Percentiles rank a stretch among this genome's conserved stretches.
Evolutionary conservation across 2,797 vertebrate genomes (phyloP).

Genomic region (Gorsachius magnificus): DNA sequence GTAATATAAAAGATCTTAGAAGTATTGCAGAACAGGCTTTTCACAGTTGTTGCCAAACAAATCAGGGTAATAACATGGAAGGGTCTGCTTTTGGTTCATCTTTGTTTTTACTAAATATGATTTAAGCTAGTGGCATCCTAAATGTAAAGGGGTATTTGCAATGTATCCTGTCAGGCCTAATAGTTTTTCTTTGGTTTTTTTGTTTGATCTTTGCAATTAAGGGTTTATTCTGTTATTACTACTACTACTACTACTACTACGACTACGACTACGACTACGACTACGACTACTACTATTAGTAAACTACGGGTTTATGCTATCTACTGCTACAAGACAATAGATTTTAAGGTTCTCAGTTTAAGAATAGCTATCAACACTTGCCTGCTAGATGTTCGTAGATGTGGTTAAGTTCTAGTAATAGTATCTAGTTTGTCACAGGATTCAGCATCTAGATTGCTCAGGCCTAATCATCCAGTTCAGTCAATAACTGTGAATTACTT

Average conservation of each 20-base stretch:
- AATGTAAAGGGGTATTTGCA: not conserved
- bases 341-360: not conserved
- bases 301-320: not conserved
- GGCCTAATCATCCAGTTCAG: not conserved
- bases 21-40: not conserved
- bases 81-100: not conserved
- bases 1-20: not conserved
- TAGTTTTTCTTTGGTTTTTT: fast-evolving
- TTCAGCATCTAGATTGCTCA: not conserved
- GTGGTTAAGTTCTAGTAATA: not conserved
- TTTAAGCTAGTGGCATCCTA: not conserved
- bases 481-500: not conserved
- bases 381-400: not conserved
- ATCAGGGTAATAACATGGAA: not conserved
- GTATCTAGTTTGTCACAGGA: not conserved
- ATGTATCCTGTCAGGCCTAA: not conserved
- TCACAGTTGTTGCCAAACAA: not conserved
- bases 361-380: not conserved
- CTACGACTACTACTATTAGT: not conserved
- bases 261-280: not conserved
- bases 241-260: not conserved
- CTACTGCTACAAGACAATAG: not conserved
- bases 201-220: not conserved
- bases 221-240: not conserved
- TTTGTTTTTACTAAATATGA: not conserved